Evolutionary conservation across 1,140 invertebrate genomes (phyloP), one percentile per base, ranked within the genome.

Genomic region (Stegodyphus mimosarum): DNA sequence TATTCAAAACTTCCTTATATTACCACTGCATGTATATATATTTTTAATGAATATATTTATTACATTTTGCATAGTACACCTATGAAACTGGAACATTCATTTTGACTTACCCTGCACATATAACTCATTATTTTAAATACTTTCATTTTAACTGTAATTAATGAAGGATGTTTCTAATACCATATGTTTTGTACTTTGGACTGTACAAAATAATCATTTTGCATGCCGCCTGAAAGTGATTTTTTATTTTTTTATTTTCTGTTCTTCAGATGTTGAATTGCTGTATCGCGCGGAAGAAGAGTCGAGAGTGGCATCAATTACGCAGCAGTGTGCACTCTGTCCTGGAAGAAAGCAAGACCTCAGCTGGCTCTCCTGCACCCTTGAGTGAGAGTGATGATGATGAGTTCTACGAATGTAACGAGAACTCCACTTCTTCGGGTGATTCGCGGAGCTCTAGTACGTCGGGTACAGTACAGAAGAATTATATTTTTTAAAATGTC

Each of bases 221-320:
- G 55, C 55, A 60, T 60, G 55, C 55, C 55, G 15, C 55, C 2
- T 11, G 15, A 60, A 1, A 1, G 15, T 67, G 2, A n/a, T 67
- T 67, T 60, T 60, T 60, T 60, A 2, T 60, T 60, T 60, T 60
- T 60, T 60, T 60, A 2, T 51, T 52, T 83, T 17, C 17, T 18
- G 9, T 18, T 18, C 6, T 69, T 69, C 94, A 99, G 93, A 96
- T 99, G 94, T 91, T 99, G 9, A 99, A 99, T 90, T 97, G 96
- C 90, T 99, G 98, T 90, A 97, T 99, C 87, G 93, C 94, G 79
- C 93, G 95, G 83, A 93, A 93, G 87, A 93, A 93, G 90, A 91
- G 92, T 89, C 88, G 90, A 10, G 86, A 87, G 52, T 87, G 86
- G 86, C 78, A 86, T n/a, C 69, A 73, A 48, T 0, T 63, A 7